Evolutionary conservation across 92 coral and sea anemone species (phyloP).

Genomic region (Epizoanthus illoricatus): DNA sequence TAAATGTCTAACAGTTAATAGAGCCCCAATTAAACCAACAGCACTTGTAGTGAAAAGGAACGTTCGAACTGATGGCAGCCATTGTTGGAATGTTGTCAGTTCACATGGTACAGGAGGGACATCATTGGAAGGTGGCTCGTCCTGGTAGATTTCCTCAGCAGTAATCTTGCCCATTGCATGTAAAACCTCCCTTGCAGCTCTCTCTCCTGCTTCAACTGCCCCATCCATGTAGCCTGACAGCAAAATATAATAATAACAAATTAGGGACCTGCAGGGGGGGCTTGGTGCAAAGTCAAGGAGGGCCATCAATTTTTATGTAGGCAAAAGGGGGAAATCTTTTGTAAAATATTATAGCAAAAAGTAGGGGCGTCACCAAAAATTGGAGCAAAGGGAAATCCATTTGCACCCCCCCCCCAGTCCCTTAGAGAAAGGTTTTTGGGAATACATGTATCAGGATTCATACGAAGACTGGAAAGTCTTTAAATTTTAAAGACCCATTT

Average conservation of each 20-base stretch:
- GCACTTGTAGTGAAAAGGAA: slow-evolving; percentile 49
- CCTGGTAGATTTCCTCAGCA: slow-evolving; percentile 67
- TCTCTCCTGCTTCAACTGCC: slow-evolving; percentile 96
- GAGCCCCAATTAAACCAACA: slow-evolving; percentile 44
- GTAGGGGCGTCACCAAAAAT: no score
- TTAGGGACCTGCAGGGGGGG: no score
- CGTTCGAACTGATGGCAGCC: slow-evolving; percentile 82
- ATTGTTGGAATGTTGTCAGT: slow-evolving; percentile 69
- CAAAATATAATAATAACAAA: background rate
- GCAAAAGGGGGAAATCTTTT: no score
- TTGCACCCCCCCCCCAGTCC: no score
- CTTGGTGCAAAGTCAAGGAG: no score
- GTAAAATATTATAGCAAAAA: no score
- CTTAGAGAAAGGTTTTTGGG: no score
- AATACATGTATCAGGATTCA: no score
- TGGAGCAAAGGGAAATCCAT: no score
- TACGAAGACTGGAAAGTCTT: no score
- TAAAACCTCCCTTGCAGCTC: slow-evolving; percentile 97
- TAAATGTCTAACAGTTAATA: background rate
- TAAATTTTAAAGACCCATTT: no score
- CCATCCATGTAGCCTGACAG: slow-evolving; percentile 94
- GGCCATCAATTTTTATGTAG: no score
- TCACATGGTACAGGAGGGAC: slow-evolving; percentile 80
- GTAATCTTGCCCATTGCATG: slow-evolving; percentile 85
- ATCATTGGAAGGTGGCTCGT: slow-evolving; percentile 87